Conservation (phyloP, 1,140 invertebrate genomes). For the Palaemon carinicauda region DNA sequence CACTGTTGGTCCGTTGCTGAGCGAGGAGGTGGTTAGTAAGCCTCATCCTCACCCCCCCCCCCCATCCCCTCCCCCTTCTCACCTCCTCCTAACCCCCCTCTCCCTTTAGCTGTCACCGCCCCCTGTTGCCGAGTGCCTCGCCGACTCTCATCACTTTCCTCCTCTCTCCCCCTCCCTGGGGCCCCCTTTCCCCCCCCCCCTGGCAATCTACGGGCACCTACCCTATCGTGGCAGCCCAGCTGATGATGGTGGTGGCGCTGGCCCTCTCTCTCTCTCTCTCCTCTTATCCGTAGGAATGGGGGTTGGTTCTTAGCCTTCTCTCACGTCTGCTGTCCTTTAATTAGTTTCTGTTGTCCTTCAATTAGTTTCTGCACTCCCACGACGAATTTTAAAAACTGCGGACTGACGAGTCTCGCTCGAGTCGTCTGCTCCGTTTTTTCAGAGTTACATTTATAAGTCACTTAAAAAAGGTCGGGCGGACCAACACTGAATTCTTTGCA, state of each 20-base stretch:
- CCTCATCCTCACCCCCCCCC: slow-evolving; percentile 5
- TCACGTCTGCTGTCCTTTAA: too few relatives aligned
- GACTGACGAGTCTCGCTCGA: too few relatives aligned
- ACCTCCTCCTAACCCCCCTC: neutral
- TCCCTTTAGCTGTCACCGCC: neutral
- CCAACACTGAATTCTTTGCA: too few relatives aligned
- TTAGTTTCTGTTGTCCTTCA: too few relatives aligned
- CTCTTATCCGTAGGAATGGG: neutral
- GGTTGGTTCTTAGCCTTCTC: neutral
- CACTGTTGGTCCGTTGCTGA: slow-evolving; percentile 26
- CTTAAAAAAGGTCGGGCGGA: too few relatives aligned
- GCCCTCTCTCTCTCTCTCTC: neutral
- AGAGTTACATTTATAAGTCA: too few relatives aligned
- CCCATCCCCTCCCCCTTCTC: neutral
- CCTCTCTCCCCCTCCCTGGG: neutral
- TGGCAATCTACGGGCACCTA: neutral
- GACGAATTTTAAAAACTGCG: too few relatives aligned
- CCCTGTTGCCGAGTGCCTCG: too few relatives aligned
- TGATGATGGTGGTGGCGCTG: neutral
- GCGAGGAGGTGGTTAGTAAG: slow-evolving; percentile 11
- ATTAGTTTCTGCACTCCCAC: too few relatives aligned
- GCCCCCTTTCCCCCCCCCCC: neutral
- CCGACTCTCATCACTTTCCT: too few relatives aligned
- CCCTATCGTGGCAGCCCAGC: neutral
- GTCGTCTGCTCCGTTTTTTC: too few relatives aligned